These are phyloP conservation scores for Rotaria socialis DNA, from an alignment of 2,888 invertebrate genomes.

Conservation along the genomic window DNA sequence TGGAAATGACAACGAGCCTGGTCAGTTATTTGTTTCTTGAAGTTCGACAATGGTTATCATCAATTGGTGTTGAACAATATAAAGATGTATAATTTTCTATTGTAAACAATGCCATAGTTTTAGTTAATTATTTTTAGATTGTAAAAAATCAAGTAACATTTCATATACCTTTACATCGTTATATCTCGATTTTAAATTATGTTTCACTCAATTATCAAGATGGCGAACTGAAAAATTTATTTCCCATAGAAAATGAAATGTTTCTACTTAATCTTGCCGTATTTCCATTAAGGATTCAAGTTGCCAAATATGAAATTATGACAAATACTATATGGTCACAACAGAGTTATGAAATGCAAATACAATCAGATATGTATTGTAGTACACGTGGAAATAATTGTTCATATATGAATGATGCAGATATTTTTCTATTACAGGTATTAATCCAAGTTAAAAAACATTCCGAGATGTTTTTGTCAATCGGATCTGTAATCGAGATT, in stretches of 20 bases:
- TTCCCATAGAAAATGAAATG: neutral
- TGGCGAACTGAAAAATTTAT: neutral
- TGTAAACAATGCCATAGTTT: neutral
- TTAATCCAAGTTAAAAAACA: neutral
- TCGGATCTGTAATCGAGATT: too few species aligned
- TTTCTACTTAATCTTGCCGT: neutral
- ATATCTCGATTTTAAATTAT: neutral
- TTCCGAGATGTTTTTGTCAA: neutral
- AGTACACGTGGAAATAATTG: neutral
- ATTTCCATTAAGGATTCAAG: neutral
- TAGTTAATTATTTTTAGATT: neutral
- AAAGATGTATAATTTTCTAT: neutral
- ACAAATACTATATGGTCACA: neutral
- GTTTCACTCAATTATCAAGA: neutral
- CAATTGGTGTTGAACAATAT: neutral
- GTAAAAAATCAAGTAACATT: neutral
- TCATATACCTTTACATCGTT: constrained; percentile 6
- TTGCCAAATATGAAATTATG: neutral
- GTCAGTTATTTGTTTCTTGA: neutral
- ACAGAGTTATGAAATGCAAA: neutral
- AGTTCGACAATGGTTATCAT: neutral
- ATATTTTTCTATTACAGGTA: neutral
- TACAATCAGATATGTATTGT: neutral
- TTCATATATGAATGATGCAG: constrained; percentile 19
- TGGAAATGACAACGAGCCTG: neutral